These are phyloP conservation scores for Synchiropus splendidus DNA, from an alignment of 2,113 vertebrate genomes.

Conservation along the genomic window DNA sequence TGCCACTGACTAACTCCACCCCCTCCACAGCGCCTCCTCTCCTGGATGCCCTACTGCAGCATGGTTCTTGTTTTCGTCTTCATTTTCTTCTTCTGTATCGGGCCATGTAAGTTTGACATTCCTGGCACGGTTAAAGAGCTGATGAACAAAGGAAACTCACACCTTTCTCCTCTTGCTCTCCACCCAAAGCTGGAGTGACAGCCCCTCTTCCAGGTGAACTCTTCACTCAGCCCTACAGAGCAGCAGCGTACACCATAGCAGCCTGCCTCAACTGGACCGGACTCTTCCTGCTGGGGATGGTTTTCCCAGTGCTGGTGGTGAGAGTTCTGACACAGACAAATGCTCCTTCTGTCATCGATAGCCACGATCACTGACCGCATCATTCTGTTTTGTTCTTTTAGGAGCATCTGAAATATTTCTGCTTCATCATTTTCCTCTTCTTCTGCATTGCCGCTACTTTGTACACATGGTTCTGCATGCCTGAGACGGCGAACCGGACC, in stretches of 20 bases:
- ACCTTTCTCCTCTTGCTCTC: slow-evolving; percentile 1
- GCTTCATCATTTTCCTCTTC: too few relatives aligned
- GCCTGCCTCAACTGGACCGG: slow-evolving; percentile 60
- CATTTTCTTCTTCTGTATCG: slow-evolving; percentile 65
- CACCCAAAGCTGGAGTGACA: slow-evolving; percentile 54
- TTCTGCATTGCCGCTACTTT: too few relatives aligned
- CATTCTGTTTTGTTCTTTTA: too few relatives aligned
- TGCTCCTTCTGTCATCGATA: too few relatives aligned
- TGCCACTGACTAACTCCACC: slow-evolving; percentile 5
- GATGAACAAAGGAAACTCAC: background rate
- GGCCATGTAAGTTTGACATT: slow-evolving; percentile 73
- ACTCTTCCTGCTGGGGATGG: slow-evolving; percentile 69
- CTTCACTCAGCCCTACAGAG: slow-evolving; percentile 69
- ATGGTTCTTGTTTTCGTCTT: slow-evolving; percentile 69
- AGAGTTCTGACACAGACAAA: too few relatives aligned
- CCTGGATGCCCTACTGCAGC: slow-evolving; percentile 75
- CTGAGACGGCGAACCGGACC: too few relatives aligned
- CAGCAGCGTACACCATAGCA: slow-evolving; percentile 62
- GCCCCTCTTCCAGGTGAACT: slow-evolving; percentile 67
- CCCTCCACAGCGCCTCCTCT: slow-evolving; percentile 45
- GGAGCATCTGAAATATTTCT: too few relatives aligned
- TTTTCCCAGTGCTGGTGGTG: slow-evolving; percentile 54
- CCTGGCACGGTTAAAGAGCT: background rate
- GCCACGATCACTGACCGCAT: too few relatives aligned
- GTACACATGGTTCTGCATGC: too few relatives aligned